Conservation (phyloP, 2,888 invertebrate species). For the Nephrotoma guestfalica region DNA sequence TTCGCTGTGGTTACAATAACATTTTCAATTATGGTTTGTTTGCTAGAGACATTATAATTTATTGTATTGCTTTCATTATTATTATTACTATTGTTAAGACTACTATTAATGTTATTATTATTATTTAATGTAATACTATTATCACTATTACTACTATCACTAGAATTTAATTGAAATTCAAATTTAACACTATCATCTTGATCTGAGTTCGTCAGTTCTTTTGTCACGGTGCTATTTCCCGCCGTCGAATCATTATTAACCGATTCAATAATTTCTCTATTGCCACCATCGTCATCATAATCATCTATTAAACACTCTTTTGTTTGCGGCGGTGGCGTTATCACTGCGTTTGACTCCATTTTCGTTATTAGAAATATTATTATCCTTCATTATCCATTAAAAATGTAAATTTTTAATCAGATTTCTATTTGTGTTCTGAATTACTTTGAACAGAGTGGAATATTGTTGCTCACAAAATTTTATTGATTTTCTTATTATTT, state of each 20-base stretch:
- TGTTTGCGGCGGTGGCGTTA: not conserved
- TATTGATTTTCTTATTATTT: not conserved
- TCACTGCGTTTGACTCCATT: not conserved
- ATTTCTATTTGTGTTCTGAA: not conserved
- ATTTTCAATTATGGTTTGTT: not conserved
- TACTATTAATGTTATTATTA: not conserved
- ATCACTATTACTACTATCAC: not conserved
- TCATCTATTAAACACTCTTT: not conserved
- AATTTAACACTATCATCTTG: not conserved
- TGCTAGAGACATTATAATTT: not conserved
- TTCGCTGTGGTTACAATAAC: not conserved
- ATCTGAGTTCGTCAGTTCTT: not conserved
- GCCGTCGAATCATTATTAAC: not conserved
- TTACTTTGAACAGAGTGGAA: not conserved
- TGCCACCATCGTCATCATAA: not conserved
- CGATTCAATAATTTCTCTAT: not conserved
- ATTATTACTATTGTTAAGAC: not conserved
- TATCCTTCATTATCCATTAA: not conserved
- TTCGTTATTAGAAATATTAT: not conserved
- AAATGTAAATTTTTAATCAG: not conserved
- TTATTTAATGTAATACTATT: not conserved
- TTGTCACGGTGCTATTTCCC: not conserved
- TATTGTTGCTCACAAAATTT: not conserved
- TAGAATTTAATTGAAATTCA: not conserved
- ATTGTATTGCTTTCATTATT: not conserved